phyloP scores from a whole-genome alignment of 2,113 vertebrate species.

The Equus przewalskii region DNA sequence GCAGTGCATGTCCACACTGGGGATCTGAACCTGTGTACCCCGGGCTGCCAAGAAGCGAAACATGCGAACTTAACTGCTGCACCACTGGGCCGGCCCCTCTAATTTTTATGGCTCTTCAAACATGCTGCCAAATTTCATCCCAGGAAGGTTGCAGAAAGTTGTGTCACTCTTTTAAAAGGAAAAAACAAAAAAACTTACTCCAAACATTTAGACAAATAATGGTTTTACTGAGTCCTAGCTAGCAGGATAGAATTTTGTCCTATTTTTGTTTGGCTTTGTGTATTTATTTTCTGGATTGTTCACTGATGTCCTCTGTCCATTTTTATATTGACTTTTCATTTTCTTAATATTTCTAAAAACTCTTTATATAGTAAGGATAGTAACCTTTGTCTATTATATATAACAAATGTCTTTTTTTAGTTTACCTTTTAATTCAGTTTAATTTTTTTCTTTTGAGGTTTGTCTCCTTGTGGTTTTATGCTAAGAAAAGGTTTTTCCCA shows the following conservation, averaged over 20 bases:
- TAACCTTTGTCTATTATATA: background rate
- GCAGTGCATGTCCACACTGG: too few species aligned
- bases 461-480: background rate
- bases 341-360: background rate
- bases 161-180: background rate
- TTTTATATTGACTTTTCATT: constrained; percentile 3
- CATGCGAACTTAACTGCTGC: too few species aligned
- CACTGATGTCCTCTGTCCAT: background rate
- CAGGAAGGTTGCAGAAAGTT: background rate
- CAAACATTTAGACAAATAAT: constrained; percentile 18
- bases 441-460: constrained; percentile 37
- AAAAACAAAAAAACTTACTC: background rate
- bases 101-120: background rate
- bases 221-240: background rate
- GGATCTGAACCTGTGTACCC: too few species aligned
- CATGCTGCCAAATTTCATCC: background rate
- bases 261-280: background rate
- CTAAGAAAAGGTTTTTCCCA: background rate
- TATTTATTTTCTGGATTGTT: constrained; percentile 17
- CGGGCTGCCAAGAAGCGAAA: too few species aligned
- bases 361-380: background rate
- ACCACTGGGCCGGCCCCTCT: background rate
- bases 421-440: background rate
- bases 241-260: background rate
- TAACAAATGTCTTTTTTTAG: background rate